Evolutionary conservation across 2,113 vertebrate species (phyloP).

Genomic region (Barnardius zonarius): DNA sequence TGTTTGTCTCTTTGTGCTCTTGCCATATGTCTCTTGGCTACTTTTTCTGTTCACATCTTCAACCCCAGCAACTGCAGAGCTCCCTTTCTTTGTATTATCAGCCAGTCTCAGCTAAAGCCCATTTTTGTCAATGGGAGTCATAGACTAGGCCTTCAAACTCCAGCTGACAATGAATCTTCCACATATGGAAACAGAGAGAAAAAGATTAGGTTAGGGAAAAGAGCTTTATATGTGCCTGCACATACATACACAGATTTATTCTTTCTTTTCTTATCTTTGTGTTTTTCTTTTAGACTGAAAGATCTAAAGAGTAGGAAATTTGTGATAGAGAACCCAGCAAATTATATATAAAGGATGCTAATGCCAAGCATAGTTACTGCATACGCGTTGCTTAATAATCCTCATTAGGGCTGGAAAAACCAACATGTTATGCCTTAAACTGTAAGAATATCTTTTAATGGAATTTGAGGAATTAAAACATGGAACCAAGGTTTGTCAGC

Average conservation of each 20-base stretch:
- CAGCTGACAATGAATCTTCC: constrained; percentile 8
- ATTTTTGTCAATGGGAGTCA: constrained; percentile 34
- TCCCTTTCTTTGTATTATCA: constrained; percentile 11
- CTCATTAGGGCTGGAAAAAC: constrained; percentile 55
- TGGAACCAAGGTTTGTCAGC: constrained; percentile 27
- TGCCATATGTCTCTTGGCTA: constrained; percentile 38
- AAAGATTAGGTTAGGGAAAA: constrained; percentile 11
- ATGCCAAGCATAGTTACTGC: neutral
- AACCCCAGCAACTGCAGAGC: constrained; percentile 11
- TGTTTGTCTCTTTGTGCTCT: constrained; percentile 21
- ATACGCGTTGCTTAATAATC: constrained; percentile 3
- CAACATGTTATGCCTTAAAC: constrained; percentile 58
- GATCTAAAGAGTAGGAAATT: constrained; percentile 4
- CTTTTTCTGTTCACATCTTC: constrained; percentile 45
- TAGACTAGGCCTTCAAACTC: neutral
- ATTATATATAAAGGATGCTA: neutral
- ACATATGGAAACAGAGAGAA: neutral
- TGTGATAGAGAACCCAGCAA: neutral
- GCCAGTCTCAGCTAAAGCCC: constrained; percentile 8
- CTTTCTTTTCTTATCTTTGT: constrained; percentile 19
- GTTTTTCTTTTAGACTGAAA: constrained; percentile 9
- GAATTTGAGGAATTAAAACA: constrained; percentile 66
- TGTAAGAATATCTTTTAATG: constrained; percentile 45
- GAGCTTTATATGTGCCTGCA: constrained; percentile 31
- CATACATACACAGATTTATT: constrained; percentile 5